Evolutionary conservation across 1,140 invertebrate genomes (phyloP).

Genomic region (Xylocopa sonorina): DNA sequence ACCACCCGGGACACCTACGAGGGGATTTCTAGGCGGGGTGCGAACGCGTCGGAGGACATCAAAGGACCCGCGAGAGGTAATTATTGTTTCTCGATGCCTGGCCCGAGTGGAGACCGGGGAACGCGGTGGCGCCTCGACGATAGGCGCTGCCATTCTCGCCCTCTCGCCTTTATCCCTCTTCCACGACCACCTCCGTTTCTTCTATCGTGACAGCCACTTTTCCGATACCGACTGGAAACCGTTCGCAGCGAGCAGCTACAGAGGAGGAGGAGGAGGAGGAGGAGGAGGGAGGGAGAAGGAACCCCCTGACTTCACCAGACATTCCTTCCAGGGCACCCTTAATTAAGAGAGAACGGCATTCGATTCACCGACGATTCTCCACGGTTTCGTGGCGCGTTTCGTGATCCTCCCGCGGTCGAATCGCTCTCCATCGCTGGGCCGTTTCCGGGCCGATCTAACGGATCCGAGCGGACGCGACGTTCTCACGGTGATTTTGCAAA

Average conservation of each 20-base stretch:
- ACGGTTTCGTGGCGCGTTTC: constrained; percentile 71
- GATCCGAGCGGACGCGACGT: too few species aligned
- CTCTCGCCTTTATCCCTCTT: constrained; percentile 17
- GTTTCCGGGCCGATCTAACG: too few species aligned
- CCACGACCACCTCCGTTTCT: too few species aligned
- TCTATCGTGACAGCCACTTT: too few species aligned
- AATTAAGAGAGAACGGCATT: constrained; percentile 78
- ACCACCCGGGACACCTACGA: constrained; percentile 73
- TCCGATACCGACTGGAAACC: too few species aligned
- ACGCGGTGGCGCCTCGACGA: constrained; percentile 76
- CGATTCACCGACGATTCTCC: constrained; percentile 70
- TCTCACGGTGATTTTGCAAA: too few species aligned
- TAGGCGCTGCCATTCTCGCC: constrained; percentile 76
- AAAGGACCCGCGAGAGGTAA: constrained; percentile 78
- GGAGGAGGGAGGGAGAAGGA: constrained; percentile 11
- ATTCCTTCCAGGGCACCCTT: constrained; percentile 67
- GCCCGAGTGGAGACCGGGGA: constrained; percentile 63
- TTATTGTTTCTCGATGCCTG: constrained; percentile 80
- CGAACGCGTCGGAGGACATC: constrained; percentile 78
- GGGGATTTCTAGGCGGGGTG: constrained; percentile 74
- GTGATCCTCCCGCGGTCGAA: background rate
- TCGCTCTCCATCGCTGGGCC: too few species aligned
- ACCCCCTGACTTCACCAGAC: constrained; percentile 39
- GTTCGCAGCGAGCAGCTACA: background rate
- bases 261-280: constrained; percentile 17